Percentiles rank a stretch among this genome's conserved stretches.
Conservation (phyloP, 1,140 invertebrate species). For the Drosophila dunni region DNA sequence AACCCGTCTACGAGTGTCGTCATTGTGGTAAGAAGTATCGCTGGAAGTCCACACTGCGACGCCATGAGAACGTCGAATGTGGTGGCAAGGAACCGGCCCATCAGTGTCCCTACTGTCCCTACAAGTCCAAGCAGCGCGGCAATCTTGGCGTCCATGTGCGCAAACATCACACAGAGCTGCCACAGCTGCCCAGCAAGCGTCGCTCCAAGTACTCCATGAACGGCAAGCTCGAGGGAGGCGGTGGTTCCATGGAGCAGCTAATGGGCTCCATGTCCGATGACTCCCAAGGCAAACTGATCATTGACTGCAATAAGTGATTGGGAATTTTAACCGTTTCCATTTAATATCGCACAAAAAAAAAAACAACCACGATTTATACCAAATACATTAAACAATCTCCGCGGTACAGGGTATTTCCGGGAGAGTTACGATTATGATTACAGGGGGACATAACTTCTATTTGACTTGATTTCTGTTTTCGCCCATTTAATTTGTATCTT, state of each 20-base stretch:
- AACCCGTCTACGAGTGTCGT: constrained; percentile 89
- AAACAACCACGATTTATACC: constrained; percentile 54
- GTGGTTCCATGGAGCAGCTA: constrained; percentile 45
- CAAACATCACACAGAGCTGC: constrained; percentile 88
- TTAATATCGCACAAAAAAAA: neutral
- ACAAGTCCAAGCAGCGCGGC: constrained; percentile 91
- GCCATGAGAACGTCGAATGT: constrained; percentile 94
- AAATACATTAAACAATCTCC: constrained; percentile 49
- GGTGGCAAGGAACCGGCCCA: constrained; percentile 93
- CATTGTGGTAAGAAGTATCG: constrained; percentile 92
- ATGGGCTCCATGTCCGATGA: constrained; percentile 71
- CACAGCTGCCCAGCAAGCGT: constrained; percentile 82
- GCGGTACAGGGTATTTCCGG: neutral
- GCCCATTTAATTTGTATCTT: constrained; percentile 10
- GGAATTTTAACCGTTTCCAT: neutral
- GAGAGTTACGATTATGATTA: neutral
- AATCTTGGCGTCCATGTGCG: constrained; percentile 92
- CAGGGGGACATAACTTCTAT: constrained; percentile 28
- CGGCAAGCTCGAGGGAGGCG: constrained; percentile 23
- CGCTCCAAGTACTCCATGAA: constrained; percentile 81
- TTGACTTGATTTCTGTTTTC: constrained; percentile 21
- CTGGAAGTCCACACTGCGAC: constrained; percentile 92
- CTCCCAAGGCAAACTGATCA: constrained; percentile 77
- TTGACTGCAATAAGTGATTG: constrained; percentile 72
- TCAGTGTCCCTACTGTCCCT: constrained; percentile 92